These are phyloP conservation scores for Lathronympha strigana DNA, from an alignment of 2,888 invertebrate genomes.

Conservation along the genomic window DNA sequence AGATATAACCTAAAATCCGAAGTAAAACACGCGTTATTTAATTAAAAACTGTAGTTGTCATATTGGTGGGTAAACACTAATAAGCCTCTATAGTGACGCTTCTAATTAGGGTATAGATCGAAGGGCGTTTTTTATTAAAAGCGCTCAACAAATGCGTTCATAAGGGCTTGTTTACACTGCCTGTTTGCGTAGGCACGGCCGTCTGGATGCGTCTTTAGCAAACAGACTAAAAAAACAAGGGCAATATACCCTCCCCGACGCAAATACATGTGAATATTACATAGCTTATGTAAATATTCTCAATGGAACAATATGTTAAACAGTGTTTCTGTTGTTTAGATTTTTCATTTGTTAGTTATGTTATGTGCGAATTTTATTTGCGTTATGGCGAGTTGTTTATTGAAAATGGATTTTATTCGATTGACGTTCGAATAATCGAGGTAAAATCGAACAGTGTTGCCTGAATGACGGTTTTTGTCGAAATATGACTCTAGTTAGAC, in stretches of 20 bases:
- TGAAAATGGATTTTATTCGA: neutral
- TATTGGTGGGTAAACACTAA: neutral
- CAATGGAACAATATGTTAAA: slow-evolving; percentile 55
- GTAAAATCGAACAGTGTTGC: neutral
- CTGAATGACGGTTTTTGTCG: neutral
- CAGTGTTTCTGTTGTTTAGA: slow-evolving; percentile 63
- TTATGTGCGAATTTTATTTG: slow-evolving; percentile 22
- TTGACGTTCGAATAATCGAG: neutral
- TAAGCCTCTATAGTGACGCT: slow-evolving; percentile 11
- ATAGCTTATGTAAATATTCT: slow-evolving; percentile 62
- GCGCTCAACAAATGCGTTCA: slow-evolving; percentile 66
- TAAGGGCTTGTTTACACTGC: slow-evolving; percentile 77
- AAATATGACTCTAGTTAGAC: no score
- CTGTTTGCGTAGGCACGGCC: slow-evolving; percentile 77
- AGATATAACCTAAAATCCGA: neutral
- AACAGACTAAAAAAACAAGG: slow-evolving; percentile 83
- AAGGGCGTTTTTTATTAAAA: slow-evolving; percentile 67
- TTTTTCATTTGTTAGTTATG: slow-evolving; percentile 51
- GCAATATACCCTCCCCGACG: slow-evolving; percentile 60
- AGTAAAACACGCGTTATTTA: neutral
- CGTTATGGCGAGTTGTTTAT: slow-evolving; percentile 3
- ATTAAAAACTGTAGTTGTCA: neutral
- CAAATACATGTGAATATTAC: slow-evolving; percentile 55
- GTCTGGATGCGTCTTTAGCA: slow-evolving; percentile 81
- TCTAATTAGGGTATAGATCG: slow-evolving; percentile 44